These are phyloP conservation scores for Neolamprologus modestus DNA, from an alignment of 2,113 vertebrate genomes.

Conservation along the genomic window DNA sequence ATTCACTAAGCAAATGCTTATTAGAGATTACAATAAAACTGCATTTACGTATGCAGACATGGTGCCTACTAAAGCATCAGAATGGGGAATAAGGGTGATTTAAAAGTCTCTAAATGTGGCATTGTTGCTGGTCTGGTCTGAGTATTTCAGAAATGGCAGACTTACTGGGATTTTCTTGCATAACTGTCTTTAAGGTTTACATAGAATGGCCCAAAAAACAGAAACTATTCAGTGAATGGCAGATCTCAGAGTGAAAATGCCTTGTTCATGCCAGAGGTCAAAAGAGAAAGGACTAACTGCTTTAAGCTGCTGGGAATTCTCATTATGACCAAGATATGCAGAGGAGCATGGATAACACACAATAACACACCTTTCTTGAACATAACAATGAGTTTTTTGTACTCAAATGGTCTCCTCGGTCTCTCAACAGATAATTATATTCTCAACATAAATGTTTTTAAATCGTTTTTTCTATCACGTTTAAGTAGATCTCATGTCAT, in stretches of 20 bases:
- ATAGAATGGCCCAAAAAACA: neutral
- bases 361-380: neutral
- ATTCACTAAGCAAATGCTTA: neutral
- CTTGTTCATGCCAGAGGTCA: neutral
- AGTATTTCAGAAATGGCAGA: neutral
- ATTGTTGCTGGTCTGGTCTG: neutral
- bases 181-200: neutral
- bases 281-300: neutral
- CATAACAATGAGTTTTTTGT: neutral
- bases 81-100: neutral
- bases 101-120: neutral
- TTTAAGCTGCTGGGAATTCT: neutral
- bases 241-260: neutral
- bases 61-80: neutral
- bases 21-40: neutral
- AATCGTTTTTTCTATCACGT: neutral
- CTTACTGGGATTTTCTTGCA: neutral
- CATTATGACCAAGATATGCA: neutral
- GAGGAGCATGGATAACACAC: neutral
- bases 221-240: neutral
- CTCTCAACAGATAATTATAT: neutral
- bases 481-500: neutral
- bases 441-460: neutral
- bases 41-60: neutral
- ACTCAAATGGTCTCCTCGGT: neutral